A percentile compares a stretch with the other conserved stretches of the same genome.
Conservation (phyloP, 2,113 vertebrate species). For the Vireo altiloquus region DNA sequence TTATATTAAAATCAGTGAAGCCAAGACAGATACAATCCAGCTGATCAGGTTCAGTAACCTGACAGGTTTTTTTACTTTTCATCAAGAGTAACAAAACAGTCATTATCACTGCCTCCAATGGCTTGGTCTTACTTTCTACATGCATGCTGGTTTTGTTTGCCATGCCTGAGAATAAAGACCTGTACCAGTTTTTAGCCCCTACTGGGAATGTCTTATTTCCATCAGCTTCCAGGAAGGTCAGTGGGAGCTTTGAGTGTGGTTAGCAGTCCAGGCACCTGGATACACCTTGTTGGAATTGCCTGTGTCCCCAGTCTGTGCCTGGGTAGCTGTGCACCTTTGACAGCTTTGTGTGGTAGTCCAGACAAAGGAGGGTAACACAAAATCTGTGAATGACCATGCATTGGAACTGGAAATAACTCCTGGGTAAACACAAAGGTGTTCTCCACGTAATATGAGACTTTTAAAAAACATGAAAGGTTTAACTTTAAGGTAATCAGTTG, state of each 20-base stretch:
- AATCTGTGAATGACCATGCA: not conserved
- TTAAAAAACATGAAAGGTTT: not conserved
- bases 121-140: not conserved
- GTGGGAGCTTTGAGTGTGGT: not conserved
- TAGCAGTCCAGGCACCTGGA: not conserved
- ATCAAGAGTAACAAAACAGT: not conserved
- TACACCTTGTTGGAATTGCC: not conserved
- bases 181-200: not conserved
- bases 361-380: not conserved
- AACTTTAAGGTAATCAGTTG: not conserved
- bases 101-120: not conserved
- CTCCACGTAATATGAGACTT: not conserved
- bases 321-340: not conserved
- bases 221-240: not conserved
- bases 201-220: not conserved
- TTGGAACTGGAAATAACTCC: not conserved
- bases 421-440: not conserved
- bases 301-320: not conserved
- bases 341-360: not conserved
- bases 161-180: not conserved
- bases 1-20: constrained; percentile 28
- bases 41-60: not conserved
- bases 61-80: not conserved
- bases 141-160: not conserved
- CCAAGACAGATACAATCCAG: not conserved